Conservation (phyloP, 2,888 invertebrate genomes). For the Lampropteryx suffumata region DNA sequence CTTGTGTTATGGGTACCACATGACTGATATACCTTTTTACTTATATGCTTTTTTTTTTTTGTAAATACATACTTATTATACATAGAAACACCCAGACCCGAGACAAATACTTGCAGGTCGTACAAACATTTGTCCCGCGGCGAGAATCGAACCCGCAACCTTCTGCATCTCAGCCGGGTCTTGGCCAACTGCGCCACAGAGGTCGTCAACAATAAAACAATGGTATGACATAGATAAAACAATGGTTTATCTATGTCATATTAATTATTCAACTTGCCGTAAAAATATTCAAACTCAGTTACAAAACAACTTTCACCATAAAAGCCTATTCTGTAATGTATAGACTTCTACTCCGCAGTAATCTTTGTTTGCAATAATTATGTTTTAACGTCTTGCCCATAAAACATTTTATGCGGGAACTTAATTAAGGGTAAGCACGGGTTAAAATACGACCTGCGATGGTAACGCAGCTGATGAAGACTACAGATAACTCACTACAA, state of each 20-base stretch:
- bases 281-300: constrained; percentile 1
- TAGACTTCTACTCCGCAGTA: constrained; percentile 7
- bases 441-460: constrained; percentile 25
- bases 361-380: constrained; percentile 39
- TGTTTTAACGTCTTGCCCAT: constrained; percentile 42
- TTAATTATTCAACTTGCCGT: constrained; percentile 10
- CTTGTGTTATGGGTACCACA: too few species aligned
- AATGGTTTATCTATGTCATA: background rate
- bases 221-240: too few species aligned
- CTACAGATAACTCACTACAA: constrained; percentile 2
- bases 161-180: too few species aligned
- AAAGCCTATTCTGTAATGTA: constrained; percentile 18
- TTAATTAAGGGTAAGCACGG: constrained; percentile 40
- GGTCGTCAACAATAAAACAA: too few species aligned
- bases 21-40: too few species aligned
- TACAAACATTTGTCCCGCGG: too few species aligned
- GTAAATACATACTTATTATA: too few species aligned
- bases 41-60: too few species aligned
- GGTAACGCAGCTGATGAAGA: background rate
- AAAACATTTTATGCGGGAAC: constrained; percentile 46
- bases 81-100: too few species aligned
- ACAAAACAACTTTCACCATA: constrained; percentile 21
- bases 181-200: too few species aligned
- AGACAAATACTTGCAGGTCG: too few species aligned
- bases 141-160: too few species aligned